phyloP scores from a whole-genome alignment of 1,140 invertebrate species.

The Drosophila kikkawai region DNA sequence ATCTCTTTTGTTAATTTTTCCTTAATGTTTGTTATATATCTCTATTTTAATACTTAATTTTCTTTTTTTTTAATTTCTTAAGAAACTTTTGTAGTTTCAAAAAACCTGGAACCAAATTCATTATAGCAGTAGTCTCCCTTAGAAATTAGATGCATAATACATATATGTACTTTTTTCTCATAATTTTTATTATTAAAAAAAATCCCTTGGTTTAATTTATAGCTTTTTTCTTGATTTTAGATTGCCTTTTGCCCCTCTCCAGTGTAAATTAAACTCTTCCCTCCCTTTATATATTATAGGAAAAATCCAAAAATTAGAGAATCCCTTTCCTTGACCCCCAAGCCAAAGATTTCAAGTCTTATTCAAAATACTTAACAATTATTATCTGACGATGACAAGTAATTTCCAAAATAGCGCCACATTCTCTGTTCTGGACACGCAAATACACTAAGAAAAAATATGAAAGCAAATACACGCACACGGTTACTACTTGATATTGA shows the following conservation, averaged over 20 bases:
- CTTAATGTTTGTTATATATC: neutral
- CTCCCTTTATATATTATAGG: neutral
- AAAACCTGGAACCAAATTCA: neutral
- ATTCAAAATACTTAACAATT: neutral
- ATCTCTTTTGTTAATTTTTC: neutral
- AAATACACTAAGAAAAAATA: constrained; percentile 35
- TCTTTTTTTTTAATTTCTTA: too few species aligned
- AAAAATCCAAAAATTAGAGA: constrained; percentile 2
- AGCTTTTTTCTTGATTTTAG: neutral
- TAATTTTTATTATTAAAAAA: neutral
- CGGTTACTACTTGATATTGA: constrained; percentile 30
- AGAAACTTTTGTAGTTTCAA: neutral
- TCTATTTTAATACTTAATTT: too few species aligned
- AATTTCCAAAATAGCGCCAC: constrained; percentile 31
- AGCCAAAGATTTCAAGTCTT: neutral
- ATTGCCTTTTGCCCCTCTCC: neutral
- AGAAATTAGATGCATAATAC: neutral
- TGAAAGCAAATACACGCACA: constrained; percentile 26
- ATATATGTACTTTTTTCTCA: neutral
- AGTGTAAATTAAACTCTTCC: neutral
- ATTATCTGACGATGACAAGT: constrained; percentile 22
- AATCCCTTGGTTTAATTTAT: neutral
- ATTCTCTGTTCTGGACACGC: constrained; percentile 51
- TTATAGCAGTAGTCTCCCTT: neutral
- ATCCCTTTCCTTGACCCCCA: neutral